Conservation (phyloP, 2,888 invertebrate species). For the Gastrophysa polygoni region DNA sequence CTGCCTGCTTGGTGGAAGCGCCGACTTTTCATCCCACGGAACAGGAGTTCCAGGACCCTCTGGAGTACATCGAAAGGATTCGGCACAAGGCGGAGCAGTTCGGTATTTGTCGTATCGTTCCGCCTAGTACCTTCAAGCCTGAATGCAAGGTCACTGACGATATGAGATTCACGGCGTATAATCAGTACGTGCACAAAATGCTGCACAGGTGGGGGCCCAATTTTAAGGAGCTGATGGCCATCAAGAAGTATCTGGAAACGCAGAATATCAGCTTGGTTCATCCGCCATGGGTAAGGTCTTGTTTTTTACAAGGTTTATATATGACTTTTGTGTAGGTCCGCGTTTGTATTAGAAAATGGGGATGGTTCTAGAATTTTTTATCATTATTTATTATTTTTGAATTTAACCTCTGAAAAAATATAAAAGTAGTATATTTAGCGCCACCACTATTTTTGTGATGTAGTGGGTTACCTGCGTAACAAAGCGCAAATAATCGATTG, state of each 20-base stretch:
- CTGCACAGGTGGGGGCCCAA: constrained; percentile 88
- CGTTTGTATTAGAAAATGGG: too few relatives aligned
- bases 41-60: constrained; percentile 85
- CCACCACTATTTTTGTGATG: too few relatives aligned
- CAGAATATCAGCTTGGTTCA: constrained; percentile 77
- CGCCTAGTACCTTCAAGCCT: constrained; percentile 79
- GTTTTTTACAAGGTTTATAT: too few relatives aligned
- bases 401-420: too few relatives aligned
- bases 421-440: too few relatives aligned
- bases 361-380: too few relatives aligned
- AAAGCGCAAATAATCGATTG: too few relatives aligned
- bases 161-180: constrained; percentile 84
- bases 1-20: constrained; percentile 71
- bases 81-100: constrained; percentile 75
- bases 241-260: constrained; percentile 78
- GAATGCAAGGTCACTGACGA: constrained; percentile 81
- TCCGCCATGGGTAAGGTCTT: constrained; percentile 80
- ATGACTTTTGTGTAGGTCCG: too few relatives aligned
- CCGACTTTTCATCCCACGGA: constrained; percentile 81
- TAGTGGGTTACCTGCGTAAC: too few relatives aligned
- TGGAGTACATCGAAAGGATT: constrained; percentile 83
- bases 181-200: constrained; percentile 90
- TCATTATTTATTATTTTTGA: too few relatives aligned
- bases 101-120: constrained; percentile 86
- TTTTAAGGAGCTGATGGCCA: constrained; percentile 82